phyloP scores from a whole-genome alignment of 2,113 vertebrate genomes.

The Hyaena hyaena region DNA sequence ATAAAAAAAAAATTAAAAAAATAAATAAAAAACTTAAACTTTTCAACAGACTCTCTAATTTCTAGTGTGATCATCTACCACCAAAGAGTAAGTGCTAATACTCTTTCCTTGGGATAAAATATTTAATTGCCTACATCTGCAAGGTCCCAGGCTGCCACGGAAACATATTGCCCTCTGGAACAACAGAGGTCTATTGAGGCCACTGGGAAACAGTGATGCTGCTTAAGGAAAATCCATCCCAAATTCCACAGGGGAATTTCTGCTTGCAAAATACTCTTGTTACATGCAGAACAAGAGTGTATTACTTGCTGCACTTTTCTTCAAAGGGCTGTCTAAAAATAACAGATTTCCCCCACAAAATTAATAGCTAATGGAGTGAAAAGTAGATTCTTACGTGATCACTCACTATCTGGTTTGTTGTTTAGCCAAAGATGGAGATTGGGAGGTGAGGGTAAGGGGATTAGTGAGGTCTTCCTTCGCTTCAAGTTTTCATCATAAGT shows the following conservation, averaged over 20 bases:
- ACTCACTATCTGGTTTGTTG: neutral
- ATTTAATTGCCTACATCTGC: neutral
- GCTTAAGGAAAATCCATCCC: neutral
- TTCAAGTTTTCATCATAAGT: neutral
- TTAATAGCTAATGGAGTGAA: neutral
- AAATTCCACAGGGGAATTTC: neutral
- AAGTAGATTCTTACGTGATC: neutral
- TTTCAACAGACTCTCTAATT: neutral
- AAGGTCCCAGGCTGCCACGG: neutral
- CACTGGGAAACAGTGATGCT: fast-evolving
- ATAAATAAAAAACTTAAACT: neutral
- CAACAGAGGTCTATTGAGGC: neutral
- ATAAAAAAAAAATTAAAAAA: no score
- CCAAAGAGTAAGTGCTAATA: neutral
- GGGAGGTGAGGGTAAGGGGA: neutral
- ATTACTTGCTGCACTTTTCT: neutral
- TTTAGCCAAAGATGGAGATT: neutral
- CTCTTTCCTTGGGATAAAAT: neutral
- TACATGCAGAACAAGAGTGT: neutral
- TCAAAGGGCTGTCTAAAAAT: neutral
- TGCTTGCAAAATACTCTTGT: neutral
- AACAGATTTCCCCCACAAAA: neutral
- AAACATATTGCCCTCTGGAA: neutral
- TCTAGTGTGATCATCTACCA: neutral
- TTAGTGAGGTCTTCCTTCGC: neutral